Base-by-base conservation (phyloP, 2,797 vertebrate genomes). In the Distichodus sexfasciatus region DNA sequence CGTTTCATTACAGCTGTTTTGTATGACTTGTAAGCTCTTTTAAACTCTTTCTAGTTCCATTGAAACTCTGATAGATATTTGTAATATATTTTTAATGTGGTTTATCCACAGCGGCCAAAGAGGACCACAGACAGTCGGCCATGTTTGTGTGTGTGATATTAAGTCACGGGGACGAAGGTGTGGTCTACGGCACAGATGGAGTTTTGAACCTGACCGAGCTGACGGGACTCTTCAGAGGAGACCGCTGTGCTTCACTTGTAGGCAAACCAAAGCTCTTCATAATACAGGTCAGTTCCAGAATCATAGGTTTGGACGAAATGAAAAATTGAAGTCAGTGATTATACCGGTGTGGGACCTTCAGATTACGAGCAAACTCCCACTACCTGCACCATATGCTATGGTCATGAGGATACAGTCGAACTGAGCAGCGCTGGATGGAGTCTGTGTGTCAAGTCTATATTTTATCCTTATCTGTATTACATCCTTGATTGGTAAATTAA, bases 261-360 rank as follows among this genome's bases (percentile, higher is more conserved):
- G 90, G 90, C 9, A 92, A 92, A 75, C 91, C 91, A 0, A 92
- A 92, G 43, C 86, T 92, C 11, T 92, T 92, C 81, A 89, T 92
- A 63, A 89, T 92, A 53, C 91, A 92, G 90, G 91, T 92, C 4
- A 50, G 82, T 26, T 29, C 29, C 12, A 51, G 6, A 28, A 51
- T 33, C 4, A 4, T 9, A 9, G 9, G 4, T 4, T 9, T 33
- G 4, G 9, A 4, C 31, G 4, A 4, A 33, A 4, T 33, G 4
- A 4, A 33, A 33, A 4, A 33, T 33, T 4, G 31, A 4, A 33
- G 31, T 4, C 4, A 33, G 31, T n/a, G n/a, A n/a, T n/a, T n/a
- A n/a, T n/a, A n/a, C n/a, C n/a, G n/a, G n/a, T n/a, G n/a, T n/a
- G n/a, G n/a, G n/a, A n/a, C n/a, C n/a, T n/a, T 46, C 8, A 46